Base-by-base conservation (phyloP, 1,140 invertebrate species). In the Rhopalosiphum maidis region DNA sequence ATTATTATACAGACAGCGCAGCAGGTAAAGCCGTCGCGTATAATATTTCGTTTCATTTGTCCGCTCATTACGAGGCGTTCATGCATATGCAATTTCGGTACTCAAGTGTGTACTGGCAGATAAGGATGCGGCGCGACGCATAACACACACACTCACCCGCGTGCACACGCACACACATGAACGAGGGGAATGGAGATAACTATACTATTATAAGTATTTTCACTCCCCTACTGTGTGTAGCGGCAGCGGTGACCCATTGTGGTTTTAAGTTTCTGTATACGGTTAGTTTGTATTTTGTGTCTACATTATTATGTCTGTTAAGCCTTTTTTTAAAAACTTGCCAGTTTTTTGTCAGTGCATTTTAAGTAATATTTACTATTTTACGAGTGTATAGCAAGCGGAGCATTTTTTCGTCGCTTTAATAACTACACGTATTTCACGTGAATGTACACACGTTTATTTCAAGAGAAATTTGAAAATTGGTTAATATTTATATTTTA, bases 21-120 rank as follows among this genome's bases (percentile, higher is more conserved):
- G 46, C 30, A 87, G 43, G 86, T 23, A 51, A 23, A 51, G 30
- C 9, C 25, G 11, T 87, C 4, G 43, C 25, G 15, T 37, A 90
- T 90, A 23, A 55, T 90, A 90, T 90, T 90, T 25, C 23, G 54
- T 89, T 82, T 43, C 46, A 82, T 48, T 48, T 37, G 91, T 48
- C 35, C 46, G 48, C 48, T 93, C 82, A 55, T 86, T 54, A 86
- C 48, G 82, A 86, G 91, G 91, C 91, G 91, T 86, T 93, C 91
- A 54, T 93, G 91, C 91, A 86, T 93, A 86, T 93, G 82, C 91
- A 86, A 93, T 93, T 93, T 93, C 91, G 91, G 82, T 93, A 93
- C 91, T 86, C 43, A 48, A 86, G 82, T 85, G 91, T 93, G 82
- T 85, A 30, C 82, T 82, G 35, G 82, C 48, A 43, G 91, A 93